Percentiles rank a stretch among this genome's conserved stretches.
phyloP scores from a whole-genome alignment of 2,888 invertebrate species.

The Apamea crenata region DNA sequence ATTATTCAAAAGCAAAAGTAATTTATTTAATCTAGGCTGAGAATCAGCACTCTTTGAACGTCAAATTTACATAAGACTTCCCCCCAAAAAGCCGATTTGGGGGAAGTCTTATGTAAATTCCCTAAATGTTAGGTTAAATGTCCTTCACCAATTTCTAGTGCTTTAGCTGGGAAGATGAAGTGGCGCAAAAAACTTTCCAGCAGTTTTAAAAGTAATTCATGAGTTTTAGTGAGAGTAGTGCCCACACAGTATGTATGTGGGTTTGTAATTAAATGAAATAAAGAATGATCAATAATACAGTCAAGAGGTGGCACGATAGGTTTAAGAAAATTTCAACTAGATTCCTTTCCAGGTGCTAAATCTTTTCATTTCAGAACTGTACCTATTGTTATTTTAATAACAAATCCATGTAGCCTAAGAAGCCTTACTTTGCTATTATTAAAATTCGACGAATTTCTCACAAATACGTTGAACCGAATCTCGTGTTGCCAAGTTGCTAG shows the following conservation, averaged over 20 bases:
- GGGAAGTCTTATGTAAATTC: too few relatives aligned
- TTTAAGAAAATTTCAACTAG: not conserved
- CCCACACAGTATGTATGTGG: not conserved
- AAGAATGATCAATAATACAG: not conserved
- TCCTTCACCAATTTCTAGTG: too few relatives aligned
- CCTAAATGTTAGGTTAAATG: too few relatives aligned
- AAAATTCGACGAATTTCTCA: not conserved
- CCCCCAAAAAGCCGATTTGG: too few relatives aligned
- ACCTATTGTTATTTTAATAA: not conserved
- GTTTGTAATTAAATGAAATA: not conserved
- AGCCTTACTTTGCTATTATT: not conserved
- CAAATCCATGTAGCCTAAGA: not conserved
- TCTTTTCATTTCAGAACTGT: not conserved
- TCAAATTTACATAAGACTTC: too few relatives aligned
- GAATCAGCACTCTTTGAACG: too few relatives aligned
- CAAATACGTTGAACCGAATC: not conserved
- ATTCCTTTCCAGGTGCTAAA: not conserved
- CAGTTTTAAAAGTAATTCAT: not conserved
- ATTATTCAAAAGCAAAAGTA: too few relatives aligned
- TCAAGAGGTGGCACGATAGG: too few relatives aligned
- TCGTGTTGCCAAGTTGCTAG: slow-evolving; percentile 19
- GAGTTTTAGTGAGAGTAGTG: not conserved
- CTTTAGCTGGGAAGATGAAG: too few relatives aligned
- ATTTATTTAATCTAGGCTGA: too few relatives aligned
- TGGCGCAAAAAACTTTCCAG: too few relatives aligned